Conservation (phyloP, 1,140 invertebrate species). For the Lysiphlebus fabarum region DNA sequence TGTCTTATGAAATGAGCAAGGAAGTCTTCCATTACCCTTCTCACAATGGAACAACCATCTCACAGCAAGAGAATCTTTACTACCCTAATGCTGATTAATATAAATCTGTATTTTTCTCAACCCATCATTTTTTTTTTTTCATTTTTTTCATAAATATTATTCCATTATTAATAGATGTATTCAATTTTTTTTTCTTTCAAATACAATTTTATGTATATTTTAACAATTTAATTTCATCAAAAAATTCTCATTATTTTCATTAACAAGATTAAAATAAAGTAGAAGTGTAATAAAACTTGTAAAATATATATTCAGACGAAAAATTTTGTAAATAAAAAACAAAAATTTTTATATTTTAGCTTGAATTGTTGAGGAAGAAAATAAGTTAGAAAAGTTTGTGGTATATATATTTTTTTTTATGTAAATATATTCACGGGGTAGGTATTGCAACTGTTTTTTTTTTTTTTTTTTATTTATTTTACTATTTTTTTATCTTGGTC, state of each 20-base stretch:
- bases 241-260: no score
- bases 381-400: neutral
- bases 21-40: conserved; percentile 21
- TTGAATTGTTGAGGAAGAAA: no score
- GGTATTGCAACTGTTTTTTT: conserved; percentile 12
- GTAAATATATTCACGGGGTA: conserved; percentile 27
- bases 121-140: conserved; percentile 8
- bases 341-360: no score
- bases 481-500: conserved; percentile 18
- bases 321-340: no score
- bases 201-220: no score
- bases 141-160: neutral
- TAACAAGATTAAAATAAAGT: no score
- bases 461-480: neutral
- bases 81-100: conserved; percentile 16
- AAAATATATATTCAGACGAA: no score
- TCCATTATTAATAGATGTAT: no score
- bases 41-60: conserved; percentile 21
- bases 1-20: conserved; percentile 26
- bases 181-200: no score
- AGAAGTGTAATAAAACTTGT: no score
- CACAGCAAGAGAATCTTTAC: conserved; percentile 22
- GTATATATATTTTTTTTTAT: conserved; percentile 20
- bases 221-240: no score
- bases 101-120: conserved; percentile 21